phyloP scores from a whole-genome alignment of 2,113 vertebrate genomes.

The Zingel zingel region DNA sequence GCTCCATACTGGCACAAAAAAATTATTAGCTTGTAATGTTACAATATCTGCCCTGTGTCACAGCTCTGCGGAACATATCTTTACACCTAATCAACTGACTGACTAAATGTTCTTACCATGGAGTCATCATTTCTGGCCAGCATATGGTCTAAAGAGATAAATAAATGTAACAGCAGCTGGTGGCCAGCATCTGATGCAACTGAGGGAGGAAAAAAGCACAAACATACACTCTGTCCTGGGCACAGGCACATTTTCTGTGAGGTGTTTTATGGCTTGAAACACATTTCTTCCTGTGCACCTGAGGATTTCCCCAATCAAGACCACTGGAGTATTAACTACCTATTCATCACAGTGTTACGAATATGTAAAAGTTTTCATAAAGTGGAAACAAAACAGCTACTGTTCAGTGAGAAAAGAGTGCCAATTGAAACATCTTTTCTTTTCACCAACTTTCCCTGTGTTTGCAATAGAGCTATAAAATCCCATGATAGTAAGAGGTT shows the following conservation, averaged over 20 bases:
- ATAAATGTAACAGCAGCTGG: conserved; percentile 34
- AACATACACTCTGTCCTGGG: conserved; percentile 26
- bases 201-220: conserved; percentile 21
- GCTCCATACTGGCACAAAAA: background rate
- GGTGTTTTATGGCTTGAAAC: conserved; percentile 31
- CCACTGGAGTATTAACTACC: background rate
- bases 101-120: background rate
- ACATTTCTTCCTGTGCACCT: conserved; percentile 46
- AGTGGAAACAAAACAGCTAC: conserved; percentile 14
- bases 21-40: background rate
- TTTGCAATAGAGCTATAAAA: conserved; percentile 16
- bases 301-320: conserved; percentile 28
- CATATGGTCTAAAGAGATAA: conserved; percentile 34
- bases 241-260: background rate
- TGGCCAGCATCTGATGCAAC: conserved; percentile 29
- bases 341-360: background rate
- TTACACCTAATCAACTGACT: background rate
- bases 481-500: conserved; percentile 8
- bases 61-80: background rate
- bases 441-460: background rate
- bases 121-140: conserved; percentile 14
- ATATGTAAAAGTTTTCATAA: conserved; percentile 10
- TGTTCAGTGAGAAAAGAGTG: conserved; percentile 2
- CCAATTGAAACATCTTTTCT: background rate
- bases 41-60: background rate